Conservation (phyloP, 2,797 vertebrate genomes). For the Erithacus rubecula region DNA sequence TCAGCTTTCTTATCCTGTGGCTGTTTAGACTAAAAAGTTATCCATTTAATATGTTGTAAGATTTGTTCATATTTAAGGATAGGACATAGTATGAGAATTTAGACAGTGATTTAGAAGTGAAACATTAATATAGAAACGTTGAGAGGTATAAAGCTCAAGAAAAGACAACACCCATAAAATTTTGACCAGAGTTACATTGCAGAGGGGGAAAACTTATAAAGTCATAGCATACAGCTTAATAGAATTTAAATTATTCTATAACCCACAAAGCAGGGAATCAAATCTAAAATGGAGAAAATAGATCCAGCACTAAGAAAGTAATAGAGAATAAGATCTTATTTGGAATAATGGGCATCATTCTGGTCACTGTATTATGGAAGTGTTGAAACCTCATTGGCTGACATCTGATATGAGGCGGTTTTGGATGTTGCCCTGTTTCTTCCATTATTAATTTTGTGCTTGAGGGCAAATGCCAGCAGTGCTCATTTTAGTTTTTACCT, state of each 20-base stretch:
- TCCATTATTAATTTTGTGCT: slow-evolving; percentile 81
- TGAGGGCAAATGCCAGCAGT: slow-evolving; percentile 76
- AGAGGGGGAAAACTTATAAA: background rate
- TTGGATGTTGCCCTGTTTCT: slow-evolving; percentile 68
- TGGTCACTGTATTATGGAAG: slow-evolving; percentile 67
- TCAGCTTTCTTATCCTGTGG: background rate
- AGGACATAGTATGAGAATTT: background rate
- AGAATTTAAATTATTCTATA: slow-evolving; percentile 40
- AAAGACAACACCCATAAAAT: background rate
- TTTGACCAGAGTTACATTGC: background rate
- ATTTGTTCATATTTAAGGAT: background rate
- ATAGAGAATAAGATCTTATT: slow-evolving; percentile 55
- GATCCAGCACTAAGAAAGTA: slow-evolving; percentile 20
- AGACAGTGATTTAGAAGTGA: background rate
- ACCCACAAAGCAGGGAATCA: slow-evolving; percentile 17
- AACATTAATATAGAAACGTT: background rate
- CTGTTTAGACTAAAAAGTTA: background rate
- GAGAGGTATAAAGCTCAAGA: background rate
- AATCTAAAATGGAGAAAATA: slow-evolving; percentile 51
- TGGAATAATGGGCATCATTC: slow-evolving; percentile 63
- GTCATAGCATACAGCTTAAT: slow-evolving; percentile 5
- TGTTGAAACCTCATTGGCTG: slow-evolving; percentile 61
- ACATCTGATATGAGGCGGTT: slow-evolving; percentile 63
- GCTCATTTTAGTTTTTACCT: slow-evolving; percentile 74
- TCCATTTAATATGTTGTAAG: background rate